Evolutionary conservation across 2,888 invertebrate species (phyloP), one percentile per base, ranked within the genome.

Genomic region (Gisinianus flammeolus): DNA sequence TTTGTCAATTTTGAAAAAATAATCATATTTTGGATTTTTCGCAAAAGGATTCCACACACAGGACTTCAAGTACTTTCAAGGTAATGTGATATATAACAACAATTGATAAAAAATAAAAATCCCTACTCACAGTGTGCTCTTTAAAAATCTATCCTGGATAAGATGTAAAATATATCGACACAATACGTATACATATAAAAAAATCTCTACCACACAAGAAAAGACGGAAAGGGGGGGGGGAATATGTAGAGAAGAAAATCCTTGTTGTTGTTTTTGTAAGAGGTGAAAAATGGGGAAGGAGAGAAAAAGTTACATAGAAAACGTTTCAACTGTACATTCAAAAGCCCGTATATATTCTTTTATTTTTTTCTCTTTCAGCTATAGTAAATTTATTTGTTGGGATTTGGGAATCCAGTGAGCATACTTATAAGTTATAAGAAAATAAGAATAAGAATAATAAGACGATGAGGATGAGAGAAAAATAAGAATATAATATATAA

Each of bases 231-330:
- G 35, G 12, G 19, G 44, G 19, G 8, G 2, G 19, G 19, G 44
- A 44, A 44, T 44, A 44, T 58, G 58, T 19, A 58, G 58, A n/a
- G 58, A 24, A 58, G 58, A 24, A 24, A 58, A 24, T 6, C 2
- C 22, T 58, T n/a, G n/a, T 12, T 16, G 44, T 44, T 44, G 44
- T 44, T 44, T 44, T 12, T 6, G n/a, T 24, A 58, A 58, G 56
- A 58, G 16, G 44, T 44, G 44, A 19, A 58, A 12, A 56, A 19
- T 5, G 24, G 62, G 4, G 26, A 62, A 22, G 24, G 62, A 62
- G 24, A 26, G 62, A 62, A 62, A 62, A 62, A 26, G 62, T 24
- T 62, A 62, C 62, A 62, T 28, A 62, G 62, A 62, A 62, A 62
- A 28, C 24, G 26, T 62, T 62, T 62, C 28, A 62, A 62, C 62